Conservation (phyloP, 2,113 vertebrate genomes). For the Panurus biarmicus region DNA sequence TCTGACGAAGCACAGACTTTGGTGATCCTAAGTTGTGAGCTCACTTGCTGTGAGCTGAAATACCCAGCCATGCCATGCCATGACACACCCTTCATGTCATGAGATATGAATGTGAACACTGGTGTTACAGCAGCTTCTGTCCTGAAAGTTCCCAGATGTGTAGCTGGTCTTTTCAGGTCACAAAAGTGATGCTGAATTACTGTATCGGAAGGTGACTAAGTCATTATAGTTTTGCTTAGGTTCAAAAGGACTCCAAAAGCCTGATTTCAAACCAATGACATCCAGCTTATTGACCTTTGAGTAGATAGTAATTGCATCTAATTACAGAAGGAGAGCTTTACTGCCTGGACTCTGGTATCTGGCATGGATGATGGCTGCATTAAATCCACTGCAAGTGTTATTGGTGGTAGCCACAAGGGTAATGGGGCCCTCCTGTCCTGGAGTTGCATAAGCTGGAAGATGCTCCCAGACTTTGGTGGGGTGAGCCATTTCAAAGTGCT, state of each 20-base stretch:
- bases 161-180: not conserved
- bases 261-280: not conserved
- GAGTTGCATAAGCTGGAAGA: not conserved
- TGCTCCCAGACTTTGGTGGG: not conserved
- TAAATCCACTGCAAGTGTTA: fast-evolving
- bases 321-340: not conserved
- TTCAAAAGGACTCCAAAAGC: not conserved
- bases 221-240: not conserved
- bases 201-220: not conserved
- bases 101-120: not conserved
- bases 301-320: not conserved
- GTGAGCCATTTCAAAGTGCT: not conserved
- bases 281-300: not conserved
- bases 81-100: no score
- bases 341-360: not conserved
- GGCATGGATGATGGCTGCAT: fast-evolving
- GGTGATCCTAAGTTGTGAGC: not conserved
- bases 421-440: not conserved
- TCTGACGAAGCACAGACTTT: not conserved
- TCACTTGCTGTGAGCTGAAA: not conserved
- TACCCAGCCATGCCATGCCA: not conserved
- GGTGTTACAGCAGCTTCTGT: not conserved
- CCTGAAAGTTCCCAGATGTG: not conserved
- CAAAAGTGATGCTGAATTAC: not conserved
- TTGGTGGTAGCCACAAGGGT: fast-evolving